These are phyloP conservation scores for Parascotia fuliginaria DNA, from an alignment of 2,888 invertebrate species.

Conservation along the genomic window DNA sequence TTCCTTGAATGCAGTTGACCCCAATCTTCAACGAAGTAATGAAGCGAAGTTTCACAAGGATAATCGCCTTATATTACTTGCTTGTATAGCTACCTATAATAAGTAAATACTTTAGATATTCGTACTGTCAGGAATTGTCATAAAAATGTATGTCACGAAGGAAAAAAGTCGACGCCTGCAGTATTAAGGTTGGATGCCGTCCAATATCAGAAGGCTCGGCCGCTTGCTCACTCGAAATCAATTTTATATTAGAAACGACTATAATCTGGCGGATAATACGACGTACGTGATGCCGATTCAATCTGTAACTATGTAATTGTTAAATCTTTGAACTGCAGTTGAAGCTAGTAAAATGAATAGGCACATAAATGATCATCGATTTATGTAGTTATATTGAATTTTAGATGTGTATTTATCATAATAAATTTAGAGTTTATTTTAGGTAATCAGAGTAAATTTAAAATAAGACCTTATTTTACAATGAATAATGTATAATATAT, in stretches of 20 bases:
- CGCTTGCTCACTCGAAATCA: conserved; percentile 56
- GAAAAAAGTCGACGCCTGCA: conserved; percentile 44
- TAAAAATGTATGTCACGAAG: conserved; percentile 51
- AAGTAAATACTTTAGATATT: conserved; percentile 38
- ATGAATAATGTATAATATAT: too few species aligned
- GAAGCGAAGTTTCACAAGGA: conserved; percentile 4
- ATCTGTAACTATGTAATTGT: conserved; percentile 18
- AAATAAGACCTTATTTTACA: too few species aligned
- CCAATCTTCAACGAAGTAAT: background rate
- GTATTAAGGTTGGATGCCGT: conserved; percentile 51
- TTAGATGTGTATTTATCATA: too few species aligned
- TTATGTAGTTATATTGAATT: too few species aligned
- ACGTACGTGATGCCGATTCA: conserved; percentile 33
- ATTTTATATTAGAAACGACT: conserved; percentile 53
- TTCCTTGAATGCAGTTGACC: background rate
- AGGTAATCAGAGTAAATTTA: too few species aligned
- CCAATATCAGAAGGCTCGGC: conserved; percentile 46
- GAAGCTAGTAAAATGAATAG: background rate
- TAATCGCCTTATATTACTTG: conserved; percentile 7
- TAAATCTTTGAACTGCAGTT: background rate
- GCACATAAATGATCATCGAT: background rate
- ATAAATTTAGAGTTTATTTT: too few species aligned
- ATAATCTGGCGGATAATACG: conserved; percentile 42
- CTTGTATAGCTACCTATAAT: conserved; percentile 10
- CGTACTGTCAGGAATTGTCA: conserved; percentile 33